phyloP scores from a whole-genome alignment of 2,113 vertebrate genomes.

The Chaetodon trifascialis region DNA sequence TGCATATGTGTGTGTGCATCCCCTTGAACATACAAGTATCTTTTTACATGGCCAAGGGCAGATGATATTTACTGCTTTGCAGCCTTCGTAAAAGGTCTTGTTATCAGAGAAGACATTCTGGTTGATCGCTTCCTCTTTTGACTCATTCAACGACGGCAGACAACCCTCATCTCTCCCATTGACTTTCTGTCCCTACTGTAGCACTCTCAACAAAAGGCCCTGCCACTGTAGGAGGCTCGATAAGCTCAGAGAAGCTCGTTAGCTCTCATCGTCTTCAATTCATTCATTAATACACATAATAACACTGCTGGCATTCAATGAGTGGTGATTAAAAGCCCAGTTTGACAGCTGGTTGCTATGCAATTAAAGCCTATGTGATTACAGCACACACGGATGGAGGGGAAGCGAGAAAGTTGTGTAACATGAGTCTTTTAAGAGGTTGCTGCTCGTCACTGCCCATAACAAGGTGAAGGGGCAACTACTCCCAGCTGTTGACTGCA shows the following conservation, averaged over 20 bases:
- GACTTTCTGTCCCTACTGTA: constrained; percentile 29
- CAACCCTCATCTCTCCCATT: constrained; percentile 30
- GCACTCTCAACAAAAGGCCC: constrained; percentile 49
- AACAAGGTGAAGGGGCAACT: not conserved
- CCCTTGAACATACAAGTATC: not conserved
- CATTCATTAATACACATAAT: constrained; percentile 79
- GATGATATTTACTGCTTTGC: constrained; percentile 6
- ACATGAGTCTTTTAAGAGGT: not conserved
- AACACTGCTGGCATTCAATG: constrained; percentile 73
- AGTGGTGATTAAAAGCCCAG: constrained; percentile 77
- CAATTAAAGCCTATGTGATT: constrained; percentile 71
- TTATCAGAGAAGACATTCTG: constrained; percentile 31
- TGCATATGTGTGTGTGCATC: not conserved
- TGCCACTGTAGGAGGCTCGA: constrained; percentile 43
- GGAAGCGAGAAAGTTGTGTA: constrained; percentile 27
- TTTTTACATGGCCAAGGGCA: not conserved
- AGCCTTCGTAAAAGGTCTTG: not conserved
- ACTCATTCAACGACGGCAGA: constrained; percentile 41
- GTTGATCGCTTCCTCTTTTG: constrained; percentile 30
- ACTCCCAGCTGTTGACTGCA: not conserved
- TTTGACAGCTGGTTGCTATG: constrained; percentile 77
- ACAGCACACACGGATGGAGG: constrained; percentile 27
- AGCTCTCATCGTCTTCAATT: constrained; percentile 70
- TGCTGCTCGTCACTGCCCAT: not conserved
- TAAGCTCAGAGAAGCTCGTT: constrained; percentile 68